A percentile compares a stretch with the other conserved stretches of the same genome.
Conservation (phyloP, 2,797 vertebrate species). For the Numenius phaeopus region DNA sequence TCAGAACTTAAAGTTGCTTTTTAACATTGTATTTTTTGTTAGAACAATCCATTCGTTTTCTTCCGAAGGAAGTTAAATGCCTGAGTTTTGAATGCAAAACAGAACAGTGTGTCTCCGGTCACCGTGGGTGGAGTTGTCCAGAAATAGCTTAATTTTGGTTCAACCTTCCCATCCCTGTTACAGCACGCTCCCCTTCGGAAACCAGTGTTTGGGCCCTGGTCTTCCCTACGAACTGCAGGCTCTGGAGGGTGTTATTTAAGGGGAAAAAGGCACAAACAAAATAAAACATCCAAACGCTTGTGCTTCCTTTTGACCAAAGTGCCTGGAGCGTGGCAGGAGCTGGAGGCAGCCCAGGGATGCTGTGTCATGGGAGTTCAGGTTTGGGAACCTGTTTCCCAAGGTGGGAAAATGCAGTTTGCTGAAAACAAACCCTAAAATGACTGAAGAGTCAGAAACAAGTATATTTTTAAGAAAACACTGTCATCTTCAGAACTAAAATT, state of each 20-base stretch:
- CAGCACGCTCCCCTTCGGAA: not conserved
- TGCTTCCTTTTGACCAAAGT: not conserved
- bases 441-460: not conserved
- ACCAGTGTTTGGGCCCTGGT: not conserved
- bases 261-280: not conserved
- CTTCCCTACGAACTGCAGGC: not conserved
- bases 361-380: not conserved
- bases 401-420: not conserved
- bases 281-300: not conserved
- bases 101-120: not conserved
- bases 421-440: not conserved
- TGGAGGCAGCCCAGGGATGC: not conserved
- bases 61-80: not conserved
- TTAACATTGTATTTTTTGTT: not conserved
- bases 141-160: not conserved
- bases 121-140: not conserved
- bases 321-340: not conserved
- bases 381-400: not conserved
- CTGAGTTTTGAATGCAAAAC: not conserved
- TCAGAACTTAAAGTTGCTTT: not conserved
- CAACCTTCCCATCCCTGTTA: not conserved
- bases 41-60: not conserved
- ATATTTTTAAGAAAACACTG: not conserved
- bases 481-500: not conserved
- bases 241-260: not conserved